Conservation (phyloP, 2,113 vertebrate species). For the Syngnathus scovelli region DNA sequence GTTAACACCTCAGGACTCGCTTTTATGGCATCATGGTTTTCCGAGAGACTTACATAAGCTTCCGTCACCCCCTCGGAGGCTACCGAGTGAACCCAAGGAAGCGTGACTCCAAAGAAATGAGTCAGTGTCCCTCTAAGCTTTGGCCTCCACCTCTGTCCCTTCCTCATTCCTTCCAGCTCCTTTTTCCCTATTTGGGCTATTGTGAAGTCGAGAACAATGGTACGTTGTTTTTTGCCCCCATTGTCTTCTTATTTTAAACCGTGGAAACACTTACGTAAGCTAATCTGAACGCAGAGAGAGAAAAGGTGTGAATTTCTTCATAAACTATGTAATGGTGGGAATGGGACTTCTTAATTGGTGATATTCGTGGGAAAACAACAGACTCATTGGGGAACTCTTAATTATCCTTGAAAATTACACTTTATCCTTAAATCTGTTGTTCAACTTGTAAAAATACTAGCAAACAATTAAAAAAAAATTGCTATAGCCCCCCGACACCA, state of each 20-base stretch:
- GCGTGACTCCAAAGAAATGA: constrained; percentile 27
- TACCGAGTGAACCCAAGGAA: constrained; percentile 36
- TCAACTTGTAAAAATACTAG: neutral
- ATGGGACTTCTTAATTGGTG: neutral
- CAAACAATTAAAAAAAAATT: neutral
- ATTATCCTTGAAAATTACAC: neutral
- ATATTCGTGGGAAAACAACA: neutral
- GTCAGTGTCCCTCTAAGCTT: constrained; percentile 11
- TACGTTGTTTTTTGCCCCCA: constrained; percentile 29
- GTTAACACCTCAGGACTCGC: constrained; percentile 24
- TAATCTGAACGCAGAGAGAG: constrained; percentile 21
- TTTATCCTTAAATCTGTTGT: neutral
- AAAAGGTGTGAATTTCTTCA: neutral
- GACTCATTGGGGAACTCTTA: neutral
- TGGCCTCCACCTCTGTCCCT: constrained; percentile 27
- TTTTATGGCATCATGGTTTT: constrained; percentile 21
- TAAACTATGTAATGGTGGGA: neutral
- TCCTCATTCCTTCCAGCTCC: constrained; percentile 47
- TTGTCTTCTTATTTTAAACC: constrained; percentile 18
- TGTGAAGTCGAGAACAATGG: constrained; percentile 23
- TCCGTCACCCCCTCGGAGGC: constrained; percentile 24
- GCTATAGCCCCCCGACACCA: too few species aligned
- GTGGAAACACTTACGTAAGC: constrained; percentile 11
- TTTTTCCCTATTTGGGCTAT: constrained; percentile 20
- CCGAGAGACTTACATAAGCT: constrained; percentile 33